Conservation (phyloP, 2,113 vertebrate genomes). For the Carettochelys insculpta region DNA sequence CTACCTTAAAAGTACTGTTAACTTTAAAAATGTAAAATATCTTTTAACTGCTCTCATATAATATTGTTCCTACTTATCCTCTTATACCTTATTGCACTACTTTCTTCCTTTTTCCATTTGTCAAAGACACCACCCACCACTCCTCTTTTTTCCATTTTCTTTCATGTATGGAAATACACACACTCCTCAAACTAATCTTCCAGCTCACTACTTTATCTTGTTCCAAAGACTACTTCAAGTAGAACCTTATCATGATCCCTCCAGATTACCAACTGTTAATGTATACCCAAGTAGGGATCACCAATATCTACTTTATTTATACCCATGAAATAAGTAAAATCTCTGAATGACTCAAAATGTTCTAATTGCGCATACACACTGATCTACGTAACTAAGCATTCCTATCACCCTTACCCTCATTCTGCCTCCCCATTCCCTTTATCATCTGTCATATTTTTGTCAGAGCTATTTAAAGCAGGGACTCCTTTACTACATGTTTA, state of each 20-base stretch:
- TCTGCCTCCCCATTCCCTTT: background rate
- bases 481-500: background rate
- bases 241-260: background rate
- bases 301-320: constrained; percentile 2
- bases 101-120: background rate
- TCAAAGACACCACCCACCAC: accelerated
- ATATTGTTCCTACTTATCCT: background rate
- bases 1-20: background rate
- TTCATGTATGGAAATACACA: background rate
- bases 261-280: background rate
- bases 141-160: background rate
- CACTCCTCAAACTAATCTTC: background rate
- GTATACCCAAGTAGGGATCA: background rate
- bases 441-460: background rate
- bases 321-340: background rate
- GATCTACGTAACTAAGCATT: background rate
- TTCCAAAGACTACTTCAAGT: background rate
- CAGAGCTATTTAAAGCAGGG: background rate
- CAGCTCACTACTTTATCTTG: background rate
- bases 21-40: too few species aligned
- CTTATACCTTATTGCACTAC: background rate
- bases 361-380: background rate
- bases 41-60: background rate
- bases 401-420: background rate
- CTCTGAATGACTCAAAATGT: background rate